Evolutionary conservation across 2,888 invertebrate genomes (phyloP), one percentile per base, ranked within the genome.

Genomic region (Tridacna gigas): DNA sequence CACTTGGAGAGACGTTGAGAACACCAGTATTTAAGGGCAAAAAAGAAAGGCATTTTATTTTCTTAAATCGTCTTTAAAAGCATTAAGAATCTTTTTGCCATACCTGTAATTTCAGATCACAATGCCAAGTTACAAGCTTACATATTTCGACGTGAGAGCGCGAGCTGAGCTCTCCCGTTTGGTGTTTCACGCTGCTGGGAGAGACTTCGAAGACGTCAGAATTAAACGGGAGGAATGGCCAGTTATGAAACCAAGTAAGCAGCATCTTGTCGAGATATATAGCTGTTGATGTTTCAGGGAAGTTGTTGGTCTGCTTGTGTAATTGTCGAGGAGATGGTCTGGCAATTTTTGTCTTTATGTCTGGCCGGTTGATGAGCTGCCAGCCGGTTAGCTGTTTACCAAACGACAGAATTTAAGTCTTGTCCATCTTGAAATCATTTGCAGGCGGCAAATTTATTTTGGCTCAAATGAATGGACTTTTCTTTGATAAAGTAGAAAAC

Each of bases 111-210:
- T 37, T 37, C 11, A 56, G 20, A 37, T 28, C 47, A 60, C 66
- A 37, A 85, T 85, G 85, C 80, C 85, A 7, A 63, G 74, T 20
- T 86, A 86, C 75, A 86, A 86, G 61, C 71, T 82, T 2, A 65
- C 65, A 5, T 86, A 86, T 51, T 86, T 86, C 66, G 82, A 80
- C 56, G 73, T 80, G n/a, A 71, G 85, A 25, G 82, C 80, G 22
- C 80, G 86, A 11, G 86, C 78, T n/a, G 86, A 86, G 56, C 51
- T 83, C 26, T 47, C 37, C 15, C 65, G 86, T 13, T 83, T 82
- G 22, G 78, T 86, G 26, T 80, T 86, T 20, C 18, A 69, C 20
- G 83, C 78, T 5, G 77, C 86, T 2, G 83, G 77, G 5, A 65
- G 66, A 66, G 79, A 79, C 45, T 86, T 81, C 28, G 86, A 86